phyloP scores from a whole-genome alignment of 2,888 invertebrate genomes.

The Callyntrura guangdongensis region DNA sequence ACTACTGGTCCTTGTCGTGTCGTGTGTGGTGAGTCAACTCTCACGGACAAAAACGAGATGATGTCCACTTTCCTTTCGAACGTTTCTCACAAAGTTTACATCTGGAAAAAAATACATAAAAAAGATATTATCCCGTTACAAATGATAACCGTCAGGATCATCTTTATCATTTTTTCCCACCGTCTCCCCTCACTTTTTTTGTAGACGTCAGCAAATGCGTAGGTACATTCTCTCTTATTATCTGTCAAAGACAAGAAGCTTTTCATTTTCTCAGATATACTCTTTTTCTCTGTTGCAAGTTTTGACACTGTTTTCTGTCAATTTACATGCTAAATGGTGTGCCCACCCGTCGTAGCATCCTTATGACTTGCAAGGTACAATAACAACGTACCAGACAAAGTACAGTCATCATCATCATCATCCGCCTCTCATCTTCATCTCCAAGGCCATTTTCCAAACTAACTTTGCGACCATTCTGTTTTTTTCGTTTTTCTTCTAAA shows the following conservation, averaged over 20 bases:
- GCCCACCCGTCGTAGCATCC: too few relatives aligned
- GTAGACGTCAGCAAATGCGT: neutral
- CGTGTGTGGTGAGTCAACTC: neutral
- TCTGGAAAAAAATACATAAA: slow-evolving; percentile 26
- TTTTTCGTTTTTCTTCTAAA: neutral
- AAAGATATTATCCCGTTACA: neutral
- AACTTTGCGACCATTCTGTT: neutral
- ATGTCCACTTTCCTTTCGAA: neutral
- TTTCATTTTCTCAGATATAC: neutral
- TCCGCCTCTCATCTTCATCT: neutral
- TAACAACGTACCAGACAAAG: too few relatives aligned
- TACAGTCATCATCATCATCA: neutral
- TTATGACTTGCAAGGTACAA: too few relatives aligned
- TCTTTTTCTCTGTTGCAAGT: neutral
- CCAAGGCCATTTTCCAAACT: neutral
- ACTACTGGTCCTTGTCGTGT: neutral
- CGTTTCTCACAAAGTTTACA: slow-evolving; percentile 3
- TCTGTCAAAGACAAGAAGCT: neutral
- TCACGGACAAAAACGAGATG: slow-evolving; percentile 26
- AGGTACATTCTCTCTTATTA: neutral
- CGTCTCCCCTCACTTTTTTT: neutral
- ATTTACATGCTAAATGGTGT: too few relatives aligned
- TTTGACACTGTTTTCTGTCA: neutral
- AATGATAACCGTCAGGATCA: neutral
- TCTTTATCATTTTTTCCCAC: neutral